Evolutionary conservation across 1,140 invertebrate genomes (phyloP), one percentile per base, ranked within the genome.

Genomic region (Drosophila quadrilineata): DNA sequence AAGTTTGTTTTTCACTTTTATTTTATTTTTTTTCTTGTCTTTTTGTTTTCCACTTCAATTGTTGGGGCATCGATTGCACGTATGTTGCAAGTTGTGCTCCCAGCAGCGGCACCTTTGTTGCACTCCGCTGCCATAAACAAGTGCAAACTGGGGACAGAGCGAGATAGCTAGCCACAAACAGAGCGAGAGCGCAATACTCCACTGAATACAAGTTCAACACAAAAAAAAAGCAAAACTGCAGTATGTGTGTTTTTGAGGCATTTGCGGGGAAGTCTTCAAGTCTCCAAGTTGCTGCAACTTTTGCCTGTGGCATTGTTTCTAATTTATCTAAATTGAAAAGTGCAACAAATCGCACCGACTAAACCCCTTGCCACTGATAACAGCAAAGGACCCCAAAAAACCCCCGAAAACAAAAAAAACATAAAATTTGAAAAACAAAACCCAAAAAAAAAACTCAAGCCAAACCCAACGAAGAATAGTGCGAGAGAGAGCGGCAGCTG

Each of bases 271-370:
- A 48, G 14, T 48, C n/a, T n/a, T n/a, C n/a, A n/a, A n/a, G n/a
- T n/a, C n/a, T n/a, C n/a, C 69, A 33, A 38, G 54, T 31, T 41
- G 54, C 29, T 41, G 52, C 33, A 66, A 79, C 36, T 80, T 80
- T 62, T 36, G 52, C n/a, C n/a, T 77, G 77, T 76, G 79, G 77
- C 70, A 84, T 77, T 77, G 77, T 85, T 84, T 84, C 85, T 84
- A 84, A 84, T 84, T 84, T 85, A 84, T 84, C 77, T 84, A 77
- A 84, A 84, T 84, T 84, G 77, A 84, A 84, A 84, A 84, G 74
- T 79, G 80, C 80, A 85, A 85, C 79, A 85, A 85, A 85, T 85
- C 80, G 80, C 74, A 69, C 63, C 70, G 72, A n/a, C 75, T 50
- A 70, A 73, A 52, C 21, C 52, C 40, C 14, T 31, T 54, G 49